Evolutionary conservation across 2,888 invertebrate genomes (phyloP), one percentile per base, ranked within the genome.

Genomic region (Saturnia japonica): DNA sequence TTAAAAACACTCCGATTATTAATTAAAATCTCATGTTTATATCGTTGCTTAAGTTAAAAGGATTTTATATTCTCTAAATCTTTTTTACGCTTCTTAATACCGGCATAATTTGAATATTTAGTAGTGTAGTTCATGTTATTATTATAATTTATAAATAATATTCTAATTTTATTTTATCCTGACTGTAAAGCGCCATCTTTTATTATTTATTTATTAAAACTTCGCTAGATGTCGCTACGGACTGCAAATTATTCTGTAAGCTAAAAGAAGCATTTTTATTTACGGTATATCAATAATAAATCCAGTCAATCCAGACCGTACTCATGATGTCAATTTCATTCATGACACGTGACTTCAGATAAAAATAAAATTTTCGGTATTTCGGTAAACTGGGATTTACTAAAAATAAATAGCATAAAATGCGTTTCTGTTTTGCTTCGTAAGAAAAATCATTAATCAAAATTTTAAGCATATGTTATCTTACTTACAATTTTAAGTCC

Each of bases 291-390:
- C 40, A 64, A 64, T 40, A 40, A n/a, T 40, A 64, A 64, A 64
- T n/a, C 40, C 34, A 34, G 34, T 34, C 34, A 34, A 34, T 34
- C n/a, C 64, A 64, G 11, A 64, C 64, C 64, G 64, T 64, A 64
- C 34, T 64, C 9, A 8, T 64, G n/a, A 40, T 64, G 64, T 64
- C 64, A 64, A 64, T 64, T 64, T 40, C 64, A 64, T 40, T 64
- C 64, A 40, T 64, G 64, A 40, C 40, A 34, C 8, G 8, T 40
- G 64, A 64, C 7, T n/a, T 4, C 25, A 14, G 25, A 22, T 54
- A 54, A 54, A 22, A 22, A 54, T 22, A 54, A 54, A 54, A 2
- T 6, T 11, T 54, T 22, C 11, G 22, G 2, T 54, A 6, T 54
- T 54, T 54, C 7, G 47, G 19, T 47, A 47, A 19, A 4, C 19